phyloP scores from a whole-genome alignment of 2,113 vertebrate genomes.

The Cyrtonyx montezumae region DNA sequence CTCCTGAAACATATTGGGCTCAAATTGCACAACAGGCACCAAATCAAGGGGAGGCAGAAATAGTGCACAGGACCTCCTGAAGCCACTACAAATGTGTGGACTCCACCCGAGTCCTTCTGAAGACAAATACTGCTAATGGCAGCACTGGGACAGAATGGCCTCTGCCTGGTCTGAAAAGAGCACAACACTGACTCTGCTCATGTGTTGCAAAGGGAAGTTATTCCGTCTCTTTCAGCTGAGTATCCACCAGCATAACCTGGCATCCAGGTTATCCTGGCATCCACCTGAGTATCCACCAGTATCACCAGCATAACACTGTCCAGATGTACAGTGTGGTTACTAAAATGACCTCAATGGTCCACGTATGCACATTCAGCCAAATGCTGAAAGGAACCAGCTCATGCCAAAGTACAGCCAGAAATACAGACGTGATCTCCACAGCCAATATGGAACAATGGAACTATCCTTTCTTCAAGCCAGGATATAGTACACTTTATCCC shows the following conservation, averaged over 20 bases:
- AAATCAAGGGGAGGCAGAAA: background rate
- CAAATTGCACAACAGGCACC: constrained; percentile 30
- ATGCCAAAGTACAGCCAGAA: background rate
- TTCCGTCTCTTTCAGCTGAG: rapidly evolving
- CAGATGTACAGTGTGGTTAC: background rate
- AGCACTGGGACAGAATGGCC: background rate
- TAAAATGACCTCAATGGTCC: background rate
- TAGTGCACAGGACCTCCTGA: rapidly evolving
- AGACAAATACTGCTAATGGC: background rate
- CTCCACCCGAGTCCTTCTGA: background rate
- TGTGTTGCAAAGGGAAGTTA: background rate
- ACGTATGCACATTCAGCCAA: background rate
- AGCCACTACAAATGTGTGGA: background rate
- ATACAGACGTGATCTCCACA: rapidly evolving
- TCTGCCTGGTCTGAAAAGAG: background rate
- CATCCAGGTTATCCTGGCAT: no score
- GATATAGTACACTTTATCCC: background rate
- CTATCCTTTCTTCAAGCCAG: background rate
- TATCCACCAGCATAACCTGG: background rate
- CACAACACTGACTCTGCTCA: no score
- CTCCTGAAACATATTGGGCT: constrained; percentile 56
- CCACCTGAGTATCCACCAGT: background rate
- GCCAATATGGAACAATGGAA: background rate
- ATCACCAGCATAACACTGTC: background rate
- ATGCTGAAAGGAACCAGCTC: background rate